Evolutionary conservation across 2,113 vertebrate genomes (phyloP), one percentile per base, ranked within the genome.

Genomic region (Bucco capensis): DNA sequence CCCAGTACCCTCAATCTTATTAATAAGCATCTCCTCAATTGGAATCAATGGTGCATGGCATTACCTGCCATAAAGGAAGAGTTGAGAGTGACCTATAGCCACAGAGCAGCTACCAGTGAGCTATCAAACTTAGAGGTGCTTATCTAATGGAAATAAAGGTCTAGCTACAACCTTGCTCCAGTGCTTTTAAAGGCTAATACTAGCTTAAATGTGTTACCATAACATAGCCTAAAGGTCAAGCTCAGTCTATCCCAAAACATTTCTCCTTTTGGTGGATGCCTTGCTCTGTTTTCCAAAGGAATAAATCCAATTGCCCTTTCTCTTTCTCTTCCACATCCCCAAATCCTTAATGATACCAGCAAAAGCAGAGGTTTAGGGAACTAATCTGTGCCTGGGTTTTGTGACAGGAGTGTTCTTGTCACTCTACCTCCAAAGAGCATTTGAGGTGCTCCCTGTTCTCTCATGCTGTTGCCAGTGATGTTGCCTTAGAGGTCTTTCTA

Each of bases 231-330:
- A 56, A 77, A 60, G 79, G 71, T 82, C 40, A 66, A 35, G 30
- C 61, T 42, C 30, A 30, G 47, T 35, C 31, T 27, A 4, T 49
- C 51, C 70, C 61, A 24, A 71, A 70, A 37, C 37, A 21, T 27
- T 38, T 50, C 58, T 23, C 4, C 50, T 67, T 88, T 54, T 49
- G 61, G 74, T 47, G 24, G 25, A 35, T 78, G 73, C 23, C 73
- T 62, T 22, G 17, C n/a, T 51, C 14, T 88, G 64, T 47, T 70
- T 91, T 80, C 72, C 40, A 44, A 50, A 30, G 37, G 24, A 74
- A 94, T 80, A 81, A 92, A 93, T 95, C 74, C 15, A 78, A 38
- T 31, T 74, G 86, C 77, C 23, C 47, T 93, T 71, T 77, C 67
- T 56, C 33, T 75, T 74, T 19, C 3, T 13, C 28, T 83, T 90